These are phyloP conservation scores for Ceratitis capitata DNA, from an alignment of 1,140 invertebrate genomes.

Conservation along the genomic window DNA sequence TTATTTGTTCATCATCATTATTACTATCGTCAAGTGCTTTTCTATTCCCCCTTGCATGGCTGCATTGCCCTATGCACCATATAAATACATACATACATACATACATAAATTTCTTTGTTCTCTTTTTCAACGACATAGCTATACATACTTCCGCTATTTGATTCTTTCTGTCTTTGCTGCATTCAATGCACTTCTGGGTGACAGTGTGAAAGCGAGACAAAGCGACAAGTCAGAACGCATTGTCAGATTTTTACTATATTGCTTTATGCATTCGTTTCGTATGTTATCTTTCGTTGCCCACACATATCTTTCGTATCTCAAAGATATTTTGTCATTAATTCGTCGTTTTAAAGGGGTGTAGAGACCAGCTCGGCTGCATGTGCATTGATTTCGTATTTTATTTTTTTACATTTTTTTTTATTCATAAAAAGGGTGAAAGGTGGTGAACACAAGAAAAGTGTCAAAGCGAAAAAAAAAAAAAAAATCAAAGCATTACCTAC, in stretches of 20 bases:
- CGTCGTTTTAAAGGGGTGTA: neutral
- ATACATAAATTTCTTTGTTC: slow-evolving; percentile 36
- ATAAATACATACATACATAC: too few species aligned
- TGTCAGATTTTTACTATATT: neutral
- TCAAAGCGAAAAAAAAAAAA: too few species aligned
- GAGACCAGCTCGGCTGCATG: neutral
- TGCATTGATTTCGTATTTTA: neutral
- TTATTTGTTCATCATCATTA: slow-evolving; percentile 22
- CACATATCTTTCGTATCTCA: neutral
- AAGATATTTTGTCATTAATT: neutral
- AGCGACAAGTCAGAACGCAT: neutral
- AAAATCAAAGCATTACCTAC: too few species aligned
- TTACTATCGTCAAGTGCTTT: slow-evolving; percentile 14
- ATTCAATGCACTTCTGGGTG: neutral
- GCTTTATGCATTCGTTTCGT: neutral
- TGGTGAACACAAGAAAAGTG: too few species aligned
- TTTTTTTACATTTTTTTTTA: too few species aligned
- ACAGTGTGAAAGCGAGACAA: neutral
- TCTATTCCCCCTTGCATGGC: neutral
- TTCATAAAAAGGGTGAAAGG: neutral
- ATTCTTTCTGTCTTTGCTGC: neutral
- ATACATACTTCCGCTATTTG: neutral
- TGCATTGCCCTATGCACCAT: slow-evolving; percentile 1
- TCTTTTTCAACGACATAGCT: neutral
- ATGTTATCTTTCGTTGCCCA: neutral